A percentile compares a stretch with the other conserved stretches of the same genome.
phyloP scores from a whole-genome alignment of 2,797 vertebrate genomes.

The Pampus argenteus region DNA sequence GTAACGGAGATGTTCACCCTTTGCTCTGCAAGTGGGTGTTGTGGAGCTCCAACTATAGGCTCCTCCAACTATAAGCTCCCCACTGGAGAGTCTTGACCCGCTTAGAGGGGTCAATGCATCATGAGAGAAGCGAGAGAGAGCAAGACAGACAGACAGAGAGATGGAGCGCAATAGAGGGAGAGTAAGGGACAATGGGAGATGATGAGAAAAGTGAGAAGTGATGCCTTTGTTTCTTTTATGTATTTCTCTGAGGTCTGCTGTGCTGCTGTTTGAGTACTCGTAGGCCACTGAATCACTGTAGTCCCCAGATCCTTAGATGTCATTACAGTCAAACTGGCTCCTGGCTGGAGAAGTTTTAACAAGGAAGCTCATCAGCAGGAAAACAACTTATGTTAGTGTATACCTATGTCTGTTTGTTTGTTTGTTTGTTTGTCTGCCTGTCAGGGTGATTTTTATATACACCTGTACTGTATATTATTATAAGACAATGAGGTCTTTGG shows the following conservation, averaged over 20 bases:
- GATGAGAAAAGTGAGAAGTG: conserved; percentile 71
- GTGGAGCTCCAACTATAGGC: conserved; percentile 82
- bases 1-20: conserved; percentile 83
- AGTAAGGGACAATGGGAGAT: conserved; percentile 69
- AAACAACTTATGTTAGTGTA: conserved; percentile 54
- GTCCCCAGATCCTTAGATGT: conserved; percentile 69
- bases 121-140: conserved; percentile 62
- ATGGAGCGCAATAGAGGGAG: conserved; percentile 56
- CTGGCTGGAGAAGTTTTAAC: conserved; percentile 76
- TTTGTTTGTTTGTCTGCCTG: conserved; percentile 48
- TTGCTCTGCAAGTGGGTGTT: conserved; percentile 88
- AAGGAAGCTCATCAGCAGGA: conserved; percentile 69
- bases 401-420: conserved; percentile 54
- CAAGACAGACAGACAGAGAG: conserved; percentile 37
- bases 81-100: conserved; percentile 81
- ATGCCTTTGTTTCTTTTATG: conserved; percentile 73
- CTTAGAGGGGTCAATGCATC: conserved; percentile 84
- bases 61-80: conserved; percentile 79
- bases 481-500: conserved; percentile 18
- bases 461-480: not conserved
- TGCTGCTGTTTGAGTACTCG: conserved; percentile 68
- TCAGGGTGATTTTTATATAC: conserved; percentile 32
- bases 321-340: conserved; percentile 72
- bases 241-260: conserved; percentile 73
- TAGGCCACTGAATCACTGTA: conserved; percentile 79